Percentiles rank a stretch among this genome's conserved stretches.
Evolutionary conservation across 1,140 invertebrate genomes (phyloP).

Genomic region (Drosophila auraria): DNA sequence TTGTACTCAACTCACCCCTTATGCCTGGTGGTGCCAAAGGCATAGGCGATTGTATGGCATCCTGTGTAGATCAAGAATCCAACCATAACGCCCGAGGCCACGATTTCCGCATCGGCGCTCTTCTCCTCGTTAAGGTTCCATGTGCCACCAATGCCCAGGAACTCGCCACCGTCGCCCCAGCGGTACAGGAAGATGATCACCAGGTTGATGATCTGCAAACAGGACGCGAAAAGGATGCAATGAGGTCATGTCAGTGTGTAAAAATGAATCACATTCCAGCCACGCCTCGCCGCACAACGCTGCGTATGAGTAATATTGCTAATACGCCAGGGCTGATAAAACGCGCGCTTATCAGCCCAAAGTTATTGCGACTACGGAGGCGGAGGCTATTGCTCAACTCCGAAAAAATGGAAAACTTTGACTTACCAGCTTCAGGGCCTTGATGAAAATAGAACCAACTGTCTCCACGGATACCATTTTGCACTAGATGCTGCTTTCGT

Average conservation of each 20-base stretch:
- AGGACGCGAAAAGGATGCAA: slow-evolving; percentile 16
- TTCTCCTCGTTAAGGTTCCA: slow-evolving; percentile 96
- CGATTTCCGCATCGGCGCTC: slow-evolving; percentile 93
- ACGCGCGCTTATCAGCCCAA: slow-evolving; percentile 49
- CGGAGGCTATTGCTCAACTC: slow-evolving; percentile 49
- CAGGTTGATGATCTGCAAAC: slow-evolving; percentile 89
- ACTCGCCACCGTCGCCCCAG: slow-evolving; percentile 91
- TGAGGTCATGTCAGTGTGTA: slow-evolving; percentile 28
- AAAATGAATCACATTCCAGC: slow-evolving; percentile 31
- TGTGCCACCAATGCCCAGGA: slow-evolving; percentile 93
- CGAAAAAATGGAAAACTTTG: not conserved
- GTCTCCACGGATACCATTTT: slow-evolving; percentile 91
- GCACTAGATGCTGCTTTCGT: slow-evolving; percentile 31
- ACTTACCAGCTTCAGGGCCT: slow-evolving; percentile 92
- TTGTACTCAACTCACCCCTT: slow-evolving; percentile 87
- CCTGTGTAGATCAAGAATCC: slow-evolving; percentile 93
- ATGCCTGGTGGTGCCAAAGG: slow-evolving; percentile 91
- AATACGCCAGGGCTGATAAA: slow-evolving; percentile 64
- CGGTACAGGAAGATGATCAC: slow-evolving; percentile 93
- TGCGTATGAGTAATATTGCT: slow-evolving; percentile 68
- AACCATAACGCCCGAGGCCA: slow-evolving; percentile 93
- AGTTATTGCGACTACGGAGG: slow-evolving; percentile 31
- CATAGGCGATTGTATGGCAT: slow-evolving; percentile 89
- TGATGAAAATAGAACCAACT: slow-evolving; percentile 91
- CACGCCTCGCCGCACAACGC: slow-evolving; percentile 44